phyloP scores from a whole-genome alignment of 2,797 vertebrate genomes.

The Notamacropus eugenii region DNA sequence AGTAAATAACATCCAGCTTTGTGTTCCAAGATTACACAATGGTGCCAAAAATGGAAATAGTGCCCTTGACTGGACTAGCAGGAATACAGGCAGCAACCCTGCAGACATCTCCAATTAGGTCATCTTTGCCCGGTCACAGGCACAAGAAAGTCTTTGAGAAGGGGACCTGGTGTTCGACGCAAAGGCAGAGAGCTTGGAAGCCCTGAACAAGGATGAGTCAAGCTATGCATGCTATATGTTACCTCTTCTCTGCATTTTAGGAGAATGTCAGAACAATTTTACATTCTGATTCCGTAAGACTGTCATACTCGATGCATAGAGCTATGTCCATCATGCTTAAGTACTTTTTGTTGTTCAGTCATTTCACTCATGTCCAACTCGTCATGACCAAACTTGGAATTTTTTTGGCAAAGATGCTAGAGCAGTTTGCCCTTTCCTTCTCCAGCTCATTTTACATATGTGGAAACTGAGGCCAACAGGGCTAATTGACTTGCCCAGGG shows the following conservation, averaged over 20 bases:
- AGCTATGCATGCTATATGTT: neutral
- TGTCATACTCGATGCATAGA: neutral
- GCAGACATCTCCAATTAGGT: conserved; percentile 43
- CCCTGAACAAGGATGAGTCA: neutral
- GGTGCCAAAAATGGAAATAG: conserved; percentile 56
- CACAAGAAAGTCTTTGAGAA: neutral
- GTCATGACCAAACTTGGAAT: neutral
- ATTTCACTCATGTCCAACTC: neutral
- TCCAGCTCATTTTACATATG: neutral
- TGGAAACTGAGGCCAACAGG: neutral
- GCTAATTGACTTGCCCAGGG: neutral
- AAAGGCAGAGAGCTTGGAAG: neutral
- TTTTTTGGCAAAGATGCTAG: neutral
- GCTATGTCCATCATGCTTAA: neutral
- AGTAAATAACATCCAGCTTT: conserved; percentile 68
- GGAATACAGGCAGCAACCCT: neutral
- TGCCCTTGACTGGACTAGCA: neutral
- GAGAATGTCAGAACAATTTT: neutral
- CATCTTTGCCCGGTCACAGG: neutral
- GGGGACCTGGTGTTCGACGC: neutral
- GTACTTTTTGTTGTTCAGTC: neutral
- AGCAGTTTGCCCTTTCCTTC: neutral
- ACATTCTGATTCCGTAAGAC: neutral
- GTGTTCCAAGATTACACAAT: conserved; percentile 58
- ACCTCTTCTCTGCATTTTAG: neutral